These are phyloP conservation scores for Alviniconcha strummeri DNA, from an alignment of 2,888 invertebrate species.

Conservation along the genomic window DNA sequence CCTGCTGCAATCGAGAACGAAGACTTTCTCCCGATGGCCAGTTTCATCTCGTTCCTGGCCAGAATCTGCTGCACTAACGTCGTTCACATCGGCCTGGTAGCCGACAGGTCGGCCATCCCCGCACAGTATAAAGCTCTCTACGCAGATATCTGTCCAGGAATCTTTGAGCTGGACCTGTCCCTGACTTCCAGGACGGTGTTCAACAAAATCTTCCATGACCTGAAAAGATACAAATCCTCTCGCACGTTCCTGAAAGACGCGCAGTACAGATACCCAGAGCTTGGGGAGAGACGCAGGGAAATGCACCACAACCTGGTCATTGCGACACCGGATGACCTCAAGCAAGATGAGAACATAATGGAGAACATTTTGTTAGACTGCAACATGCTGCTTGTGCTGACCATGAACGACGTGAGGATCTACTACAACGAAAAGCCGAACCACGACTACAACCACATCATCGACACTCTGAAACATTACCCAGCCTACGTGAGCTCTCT, in stretches of 20 bases:
- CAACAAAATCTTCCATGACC: slow-evolving; percentile 20
- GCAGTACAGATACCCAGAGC: slow-evolving; percentile 51
- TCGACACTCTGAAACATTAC: slow-evolving; percentile 51
- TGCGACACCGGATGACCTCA: slow-evolving; percentile 30
- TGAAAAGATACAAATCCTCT: slow-evolving; percentile 16
- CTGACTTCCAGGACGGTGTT: slow-evolving; percentile 25
- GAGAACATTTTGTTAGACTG: slow-evolving; percentile 45
- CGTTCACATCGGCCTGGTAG: slow-evolving; percentile 51
- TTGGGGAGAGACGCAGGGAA: slow-evolving; percentile 45
- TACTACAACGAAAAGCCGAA: slow-evolving; percentile 48
- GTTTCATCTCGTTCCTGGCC: slow-evolving; percentile 52
- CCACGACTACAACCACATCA: slow-evolving; percentile 47
- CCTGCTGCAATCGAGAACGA: slow-evolving; percentile 6
- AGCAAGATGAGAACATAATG: slow-evolving; percentile 8
- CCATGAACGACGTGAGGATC: slow-evolving; percentile 40
- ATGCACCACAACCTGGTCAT: slow-evolving; percentile 56
- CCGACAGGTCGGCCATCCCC: slow-evolving; percentile 43
- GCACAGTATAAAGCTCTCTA: slow-evolving; percentile 40
- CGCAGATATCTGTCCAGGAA: slow-evolving; percentile 47
- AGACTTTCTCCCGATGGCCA: slow-evolving; percentile 38
- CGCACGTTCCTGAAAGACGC: slow-evolving; percentile 50
- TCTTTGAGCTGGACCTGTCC: slow-evolving; percentile 45
- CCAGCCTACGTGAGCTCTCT: slow-evolving; percentile 50
- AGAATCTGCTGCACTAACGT: slow-evolving; percentile 48
- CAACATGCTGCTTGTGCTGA: slow-evolving; percentile 49